phyloP scores from a whole-genome alignment of 2,113 vertebrate genomes.

The Muntiacus muntjak region DNA sequence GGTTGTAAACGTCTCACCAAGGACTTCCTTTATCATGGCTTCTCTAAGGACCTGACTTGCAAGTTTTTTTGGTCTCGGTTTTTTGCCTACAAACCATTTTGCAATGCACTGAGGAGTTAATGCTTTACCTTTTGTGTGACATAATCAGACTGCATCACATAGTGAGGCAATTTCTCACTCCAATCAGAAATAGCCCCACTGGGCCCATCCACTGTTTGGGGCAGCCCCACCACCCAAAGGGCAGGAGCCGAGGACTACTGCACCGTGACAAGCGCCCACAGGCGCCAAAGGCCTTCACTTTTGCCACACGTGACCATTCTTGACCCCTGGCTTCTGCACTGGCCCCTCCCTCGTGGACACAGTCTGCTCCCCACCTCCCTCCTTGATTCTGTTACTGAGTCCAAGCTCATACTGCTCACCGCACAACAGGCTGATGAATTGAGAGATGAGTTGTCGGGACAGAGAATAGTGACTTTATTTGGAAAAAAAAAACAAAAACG shows the following conservation, averaged over 20 bases:
- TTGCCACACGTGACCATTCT: fast-evolving
- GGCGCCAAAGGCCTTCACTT: not conserved
- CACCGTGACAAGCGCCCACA: not conserved
- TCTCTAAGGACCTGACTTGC: not conserved
- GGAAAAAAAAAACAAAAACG: not conserved
- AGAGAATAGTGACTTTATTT: not conserved
- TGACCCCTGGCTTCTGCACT: not conserved
- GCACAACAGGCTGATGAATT: not conserved
- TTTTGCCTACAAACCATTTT: not conserved
- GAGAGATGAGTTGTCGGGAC: not conserved
- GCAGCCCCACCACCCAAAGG: not conserved
- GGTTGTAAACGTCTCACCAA: not conserved
- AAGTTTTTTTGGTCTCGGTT: not conserved
- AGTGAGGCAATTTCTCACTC: fast-evolving
- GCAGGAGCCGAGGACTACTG: not conserved
- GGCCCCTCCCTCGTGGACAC: not conserved
- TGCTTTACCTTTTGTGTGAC: too few relatives aligned
- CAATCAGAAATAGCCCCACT: not conserved
- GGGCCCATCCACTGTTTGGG: not conserved
- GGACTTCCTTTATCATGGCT: not conserved
- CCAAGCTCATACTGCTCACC: not conserved
- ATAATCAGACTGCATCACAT: not conserved
- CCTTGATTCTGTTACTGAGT: not conserved
- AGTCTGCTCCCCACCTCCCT: not conserved
- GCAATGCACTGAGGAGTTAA: not conserved